These are phyloP conservation scores for Remorina albescens DNA, from an alignment of 2,797 vertebrate genomes.

Conservation along the genomic window DNA sequence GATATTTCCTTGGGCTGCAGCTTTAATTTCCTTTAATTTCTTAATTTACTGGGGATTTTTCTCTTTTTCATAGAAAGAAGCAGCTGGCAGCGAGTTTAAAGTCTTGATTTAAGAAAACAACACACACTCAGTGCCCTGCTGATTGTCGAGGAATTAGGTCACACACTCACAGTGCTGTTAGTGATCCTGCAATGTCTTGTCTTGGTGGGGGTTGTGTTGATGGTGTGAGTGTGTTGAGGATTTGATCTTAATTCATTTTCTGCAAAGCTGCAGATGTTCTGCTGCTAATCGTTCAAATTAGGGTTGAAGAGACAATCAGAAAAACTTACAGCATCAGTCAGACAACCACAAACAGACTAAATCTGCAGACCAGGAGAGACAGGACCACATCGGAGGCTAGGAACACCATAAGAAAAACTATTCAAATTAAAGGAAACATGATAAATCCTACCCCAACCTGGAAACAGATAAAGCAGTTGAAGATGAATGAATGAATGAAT, in stretches of 20 bases:
- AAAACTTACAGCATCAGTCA: slow-evolving; percentile 20
- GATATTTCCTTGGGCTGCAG: background rate
- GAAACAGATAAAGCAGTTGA: too few species aligned
- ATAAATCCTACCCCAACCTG: too few species aligned
- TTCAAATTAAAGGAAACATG: too few species aligned
- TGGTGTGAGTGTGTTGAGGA: slow-evolving; percentile 39
- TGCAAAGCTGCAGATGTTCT: slow-evolving; percentile 71
- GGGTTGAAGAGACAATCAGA: slow-evolving; percentile 55
- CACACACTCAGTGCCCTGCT: slow-evolving; percentile 18
- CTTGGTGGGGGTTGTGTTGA: background rate
- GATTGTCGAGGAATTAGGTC: slow-evolving; percentile 75
- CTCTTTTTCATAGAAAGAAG: slow-evolving; percentile 40
- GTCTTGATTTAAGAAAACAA: slow-evolving; percentile 46
- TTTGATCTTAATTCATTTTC: slow-evolving; percentile 66
- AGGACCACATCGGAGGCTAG: too few species aligned
- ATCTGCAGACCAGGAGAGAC: too few species aligned
- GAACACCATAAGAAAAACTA: too few species aligned
- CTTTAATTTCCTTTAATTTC: slow-evolving; percentile 64
- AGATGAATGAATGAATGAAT: too few species aligned
- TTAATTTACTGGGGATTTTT: slow-evolving; percentile 60
- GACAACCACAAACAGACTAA: too few species aligned
- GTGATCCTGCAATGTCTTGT: slow-evolving; percentile 35
- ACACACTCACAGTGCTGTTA: slow-evolving; percentile 22
- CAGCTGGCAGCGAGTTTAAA: slow-evolving; percentile 62
- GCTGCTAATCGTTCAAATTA: slow-evolving; percentile 68